phyloP scores from a whole-genome alignment of 2,797 vertebrate species.

The Ceryle rudis region DNA sequence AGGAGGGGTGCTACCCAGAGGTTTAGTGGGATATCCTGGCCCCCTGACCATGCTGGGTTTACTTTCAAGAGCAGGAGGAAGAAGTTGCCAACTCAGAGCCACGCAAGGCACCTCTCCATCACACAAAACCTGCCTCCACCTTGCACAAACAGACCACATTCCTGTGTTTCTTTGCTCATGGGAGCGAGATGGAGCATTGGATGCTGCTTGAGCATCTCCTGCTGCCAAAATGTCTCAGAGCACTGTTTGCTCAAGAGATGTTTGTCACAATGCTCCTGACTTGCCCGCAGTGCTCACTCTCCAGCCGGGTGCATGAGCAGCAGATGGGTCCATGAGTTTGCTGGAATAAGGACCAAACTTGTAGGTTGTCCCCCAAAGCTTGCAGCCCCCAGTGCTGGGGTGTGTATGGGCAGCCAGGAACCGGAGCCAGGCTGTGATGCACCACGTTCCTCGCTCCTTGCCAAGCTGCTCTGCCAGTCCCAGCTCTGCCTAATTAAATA shows the following conservation, averaged over 20 bases:
- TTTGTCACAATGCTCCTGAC: neutral
- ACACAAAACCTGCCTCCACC: neutral
- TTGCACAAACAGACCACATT: fast-evolving
- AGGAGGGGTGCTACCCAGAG: neutral
- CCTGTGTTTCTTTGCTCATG: neutral
- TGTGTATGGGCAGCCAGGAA: neutral
- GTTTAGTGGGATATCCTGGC: neutral
- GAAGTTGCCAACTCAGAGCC: neutral
- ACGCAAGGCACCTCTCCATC: neutral
- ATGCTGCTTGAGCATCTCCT: neutral
- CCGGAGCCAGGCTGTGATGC: fast-evolving
- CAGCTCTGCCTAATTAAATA: neutral
- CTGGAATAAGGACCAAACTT: neutral
- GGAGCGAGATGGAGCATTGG: fast-evolving
- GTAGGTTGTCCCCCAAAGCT: neutral
- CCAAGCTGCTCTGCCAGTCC: neutral
- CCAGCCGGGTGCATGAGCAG: fast-evolving
- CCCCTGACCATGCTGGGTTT: fast-evolving
- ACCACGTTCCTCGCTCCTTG: neutral
- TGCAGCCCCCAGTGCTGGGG: fast-evolving
- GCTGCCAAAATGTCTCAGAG: neutral
- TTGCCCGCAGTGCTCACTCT: neutral
- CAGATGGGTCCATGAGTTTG: fast-evolving
- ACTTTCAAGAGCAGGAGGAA: neutral
- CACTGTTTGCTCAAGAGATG: neutral